These are phyloP conservation scores for Calameuta filiformis DNA, from an alignment of 2,888 invertebrate species.

Conservation along the genomic window DNA sequence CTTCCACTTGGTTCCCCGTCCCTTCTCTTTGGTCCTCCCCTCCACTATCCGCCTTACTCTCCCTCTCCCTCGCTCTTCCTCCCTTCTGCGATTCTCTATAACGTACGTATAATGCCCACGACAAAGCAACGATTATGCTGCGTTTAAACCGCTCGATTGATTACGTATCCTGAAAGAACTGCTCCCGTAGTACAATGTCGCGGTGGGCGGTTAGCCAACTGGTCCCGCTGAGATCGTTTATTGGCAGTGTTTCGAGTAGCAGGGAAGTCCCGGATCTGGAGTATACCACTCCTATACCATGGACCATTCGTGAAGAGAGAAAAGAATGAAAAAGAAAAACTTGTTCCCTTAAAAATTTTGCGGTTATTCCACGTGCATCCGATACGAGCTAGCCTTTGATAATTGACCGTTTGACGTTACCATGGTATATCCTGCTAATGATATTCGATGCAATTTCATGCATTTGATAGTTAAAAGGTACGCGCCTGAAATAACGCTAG, in stretches of 20 bases:
- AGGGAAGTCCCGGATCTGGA: slow-evolving; percentile 17
- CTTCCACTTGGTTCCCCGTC: not conserved
- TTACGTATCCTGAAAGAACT: slow-evolving; percentile 44
- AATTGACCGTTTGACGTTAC: not conserved
- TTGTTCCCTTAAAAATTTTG: not conserved
- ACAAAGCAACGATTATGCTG: slow-evolving; percentile 52
- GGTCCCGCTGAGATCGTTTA: slow-evolving; percentile 55
- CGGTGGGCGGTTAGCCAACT: slow-evolving; percentile 63
- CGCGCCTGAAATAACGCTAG: not conserved
- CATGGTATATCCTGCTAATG: no score
- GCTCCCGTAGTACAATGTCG: slow-evolving; percentile 52
- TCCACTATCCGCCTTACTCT: not conserved
- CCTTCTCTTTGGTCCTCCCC: not conserved
- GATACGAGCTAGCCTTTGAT: not conserved
- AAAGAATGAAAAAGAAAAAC: not conserved
- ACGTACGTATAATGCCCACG: slow-evolving; percentile 14
- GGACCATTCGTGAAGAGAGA: not conserved
- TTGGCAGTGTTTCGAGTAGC: slow-evolving; percentile 46
- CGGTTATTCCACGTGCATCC: not conserved
- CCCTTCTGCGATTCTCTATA: not conserved
- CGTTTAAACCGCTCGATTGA: slow-evolving; percentile 56
- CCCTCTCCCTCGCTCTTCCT: not conserved
- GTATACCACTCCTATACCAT: not conserved
- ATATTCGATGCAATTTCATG: not conserved
- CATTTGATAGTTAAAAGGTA: not conserved